A percentile compares a stretch with the other conserved stretches of the same genome.
Evolutionary conservation across 2,113 vertebrate species (phyloP).

Genomic region (Helogale parvula): DNA sequence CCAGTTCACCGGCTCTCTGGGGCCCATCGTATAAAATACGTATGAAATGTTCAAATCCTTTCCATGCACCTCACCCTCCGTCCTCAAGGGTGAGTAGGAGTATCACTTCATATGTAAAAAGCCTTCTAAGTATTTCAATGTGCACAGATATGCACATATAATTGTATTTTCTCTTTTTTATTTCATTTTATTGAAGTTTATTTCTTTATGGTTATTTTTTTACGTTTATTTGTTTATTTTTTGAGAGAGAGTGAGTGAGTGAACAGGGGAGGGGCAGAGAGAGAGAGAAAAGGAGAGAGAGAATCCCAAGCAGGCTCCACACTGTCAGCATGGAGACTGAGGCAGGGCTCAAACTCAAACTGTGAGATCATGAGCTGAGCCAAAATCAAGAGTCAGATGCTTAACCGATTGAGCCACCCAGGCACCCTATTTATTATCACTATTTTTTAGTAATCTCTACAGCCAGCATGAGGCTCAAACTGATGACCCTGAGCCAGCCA

Average conservation of each 20-base stretch:
- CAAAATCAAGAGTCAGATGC: too few relatives aligned
- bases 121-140: slow-evolving; percentile 35
- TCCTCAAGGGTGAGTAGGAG: background rate
- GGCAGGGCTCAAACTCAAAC: too few relatives aligned
- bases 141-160: background rate
- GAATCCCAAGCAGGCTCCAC: too few relatives aligned
- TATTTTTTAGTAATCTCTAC: background rate
- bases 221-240: background rate
- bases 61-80: background rate
- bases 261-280: too few relatives aligned
- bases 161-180: background rate
- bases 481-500: background rate
- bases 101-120: background rate
- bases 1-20: background rate
- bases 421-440: too few relatives aligned
- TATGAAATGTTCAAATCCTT: background rate
- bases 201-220: background rate
- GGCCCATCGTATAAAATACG: background rate
- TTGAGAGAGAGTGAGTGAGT: too few relatives aligned
- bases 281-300: too few relatives aligned
- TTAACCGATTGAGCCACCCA: too few relatives aligned
- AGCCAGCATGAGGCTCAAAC: background rate
- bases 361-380: too few relatives aligned
- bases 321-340: too few relatives aligned
- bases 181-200: background rate